Conservation (phyloP, 2,888 invertebrate genomes). For the Drosophila dives region DNA sequence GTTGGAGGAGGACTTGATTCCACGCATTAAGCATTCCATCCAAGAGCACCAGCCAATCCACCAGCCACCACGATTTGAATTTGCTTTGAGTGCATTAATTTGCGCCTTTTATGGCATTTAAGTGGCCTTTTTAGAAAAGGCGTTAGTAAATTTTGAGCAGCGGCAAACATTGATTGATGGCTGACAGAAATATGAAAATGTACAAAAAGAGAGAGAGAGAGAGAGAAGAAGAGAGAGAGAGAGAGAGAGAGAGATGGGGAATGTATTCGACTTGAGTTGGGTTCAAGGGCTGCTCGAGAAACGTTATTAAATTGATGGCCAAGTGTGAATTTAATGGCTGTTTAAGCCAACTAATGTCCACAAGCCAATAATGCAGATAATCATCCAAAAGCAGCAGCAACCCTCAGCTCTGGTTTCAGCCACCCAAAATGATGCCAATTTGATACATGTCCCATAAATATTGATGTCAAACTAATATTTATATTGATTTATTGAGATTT, state of each 20-base stretch:
- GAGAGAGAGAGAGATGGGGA: not conserved
- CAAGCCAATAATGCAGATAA: slow-evolving; percentile 2
- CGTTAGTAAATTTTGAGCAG: slow-evolving; percentile 10
- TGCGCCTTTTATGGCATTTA: slow-evolving; percentile 72
- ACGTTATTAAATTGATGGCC: not conserved
- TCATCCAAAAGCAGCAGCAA: not conserved
- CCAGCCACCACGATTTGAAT: slow-evolving; percentile 54
- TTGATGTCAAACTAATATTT: not conserved
- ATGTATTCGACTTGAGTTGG: not conserved
- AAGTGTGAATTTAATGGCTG: slow-evolving; percentile 25
- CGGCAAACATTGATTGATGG: slow-evolving; percentile 65
- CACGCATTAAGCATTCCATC: slow-evolving; percentile 22
- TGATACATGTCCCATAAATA: not conserved
- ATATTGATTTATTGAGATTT: not conserved
- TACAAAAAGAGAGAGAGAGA: slow-evolving; percentile 9
- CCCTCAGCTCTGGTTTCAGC: not conserved
- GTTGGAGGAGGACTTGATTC: slow-evolving; percentile 56
- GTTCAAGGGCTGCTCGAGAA: slow-evolving; percentile 20
- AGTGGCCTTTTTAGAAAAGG: slow-evolving; percentile 57
- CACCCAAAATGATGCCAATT: not conserved
- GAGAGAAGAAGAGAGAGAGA: not conserved
- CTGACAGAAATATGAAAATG: slow-evolving; percentile 59
- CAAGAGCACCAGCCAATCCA: not conserved
- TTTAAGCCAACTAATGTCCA: slow-evolving; percentile 17
- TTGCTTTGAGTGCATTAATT: slow-evolving; percentile 76